phyloP scores from a whole-genome alignment of 2,797 vertebrate genomes.

The Nothura maculosa region DNA sequence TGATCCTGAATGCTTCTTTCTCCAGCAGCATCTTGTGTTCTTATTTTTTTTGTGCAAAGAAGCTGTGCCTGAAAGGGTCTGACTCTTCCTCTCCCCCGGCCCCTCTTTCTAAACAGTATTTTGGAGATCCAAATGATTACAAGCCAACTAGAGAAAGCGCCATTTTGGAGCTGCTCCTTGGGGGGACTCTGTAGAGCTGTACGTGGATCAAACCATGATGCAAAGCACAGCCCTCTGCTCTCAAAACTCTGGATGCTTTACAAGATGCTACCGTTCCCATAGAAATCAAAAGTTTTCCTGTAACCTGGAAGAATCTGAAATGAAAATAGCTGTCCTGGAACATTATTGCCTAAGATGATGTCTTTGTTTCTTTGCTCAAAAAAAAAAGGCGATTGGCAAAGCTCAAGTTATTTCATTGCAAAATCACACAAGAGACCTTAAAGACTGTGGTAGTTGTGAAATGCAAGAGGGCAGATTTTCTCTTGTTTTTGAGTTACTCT shows the following conservation, averaged over 20 bases:
- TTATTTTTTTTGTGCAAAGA: neutral
- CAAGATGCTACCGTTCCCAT: slow-evolving; percentile 31
- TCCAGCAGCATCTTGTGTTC: neutral
- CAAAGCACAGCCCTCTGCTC: slow-evolving; percentile 19
- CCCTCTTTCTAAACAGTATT: neutral
- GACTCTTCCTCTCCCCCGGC: neutral
- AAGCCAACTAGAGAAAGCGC: neutral
- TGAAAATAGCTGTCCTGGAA: slow-evolving; percentile 36
- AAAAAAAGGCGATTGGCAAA: slow-evolving; percentile 32
- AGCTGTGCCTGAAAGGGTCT: neutral
- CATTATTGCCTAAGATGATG: slow-evolving; percentile 1
- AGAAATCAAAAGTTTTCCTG: slow-evolving; percentile 42
- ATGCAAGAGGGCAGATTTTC: neutral
- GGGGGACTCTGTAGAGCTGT: neutral
- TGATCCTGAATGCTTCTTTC: neutral
- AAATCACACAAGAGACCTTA: neutral
- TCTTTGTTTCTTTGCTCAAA: neutral
- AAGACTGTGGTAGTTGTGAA: neutral
- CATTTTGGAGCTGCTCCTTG: neutral
- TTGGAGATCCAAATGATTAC: slow-evolving; percentile 3
- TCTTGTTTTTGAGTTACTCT: neutral
- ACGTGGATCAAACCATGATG: slow-evolving; percentile 1
- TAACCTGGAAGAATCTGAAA: slow-evolving; percentile 42
- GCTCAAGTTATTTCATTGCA: neutral
- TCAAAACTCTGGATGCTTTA: slow-evolving; percentile 38